Conservation (phyloP, 1,140 invertebrate species). For the Drosophila orena region DNA sequence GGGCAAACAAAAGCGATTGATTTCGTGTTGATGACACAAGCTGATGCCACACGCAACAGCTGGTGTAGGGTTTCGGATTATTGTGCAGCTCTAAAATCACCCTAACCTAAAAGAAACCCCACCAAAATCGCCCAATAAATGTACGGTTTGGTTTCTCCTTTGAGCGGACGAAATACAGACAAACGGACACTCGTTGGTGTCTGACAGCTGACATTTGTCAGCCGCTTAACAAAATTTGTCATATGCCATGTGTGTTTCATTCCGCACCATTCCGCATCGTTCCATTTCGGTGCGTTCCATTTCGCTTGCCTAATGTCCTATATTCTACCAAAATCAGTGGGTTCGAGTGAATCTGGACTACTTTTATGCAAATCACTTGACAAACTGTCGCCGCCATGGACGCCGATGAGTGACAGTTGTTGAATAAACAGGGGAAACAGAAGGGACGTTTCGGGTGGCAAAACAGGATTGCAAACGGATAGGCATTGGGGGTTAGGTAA, state of each 20-base stretch:
- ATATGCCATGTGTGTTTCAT: constrained; percentile 48
- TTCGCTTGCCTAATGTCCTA: constrained; percentile 44
- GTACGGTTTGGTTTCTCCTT: constrained; percentile 4
- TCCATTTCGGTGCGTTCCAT: constrained; percentile 29
- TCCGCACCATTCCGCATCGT: constrained; percentile 12
- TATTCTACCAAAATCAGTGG: constrained; percentile 14
- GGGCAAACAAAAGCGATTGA: constrained; percentile 61
- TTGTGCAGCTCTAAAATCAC: not conserved
- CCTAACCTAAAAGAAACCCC: not conserved
- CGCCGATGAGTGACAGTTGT: constrained; percentile 39
- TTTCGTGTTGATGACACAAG: constrained; percentile 61
- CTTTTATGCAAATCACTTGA: constrained; percentile 78
- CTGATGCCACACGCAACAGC: constrained; percentile 50
- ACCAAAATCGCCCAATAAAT: not conserved
- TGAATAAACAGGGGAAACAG: constrained; percentile 5
- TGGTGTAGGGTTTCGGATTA: constrained; percentile 10
- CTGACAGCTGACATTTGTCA: constrained; percentile 84
- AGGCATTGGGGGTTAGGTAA: not conserved
- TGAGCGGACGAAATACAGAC: constrained; percentile 4
- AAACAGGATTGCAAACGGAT: not conserved
- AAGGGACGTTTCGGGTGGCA: not conserved
- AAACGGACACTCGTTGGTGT: constrained; percentile 33
- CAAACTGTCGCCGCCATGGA: constrained; percentile 53
- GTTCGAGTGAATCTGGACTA: constrained; percentile 28
- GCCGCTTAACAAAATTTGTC: constrained; percentile 80